A percentile compares a stretch with the other conserved stretches of the same genome.
These are phyloP conservation scores for Pandion haliaetus DNA, from an alignment of 2,113 vertebrate genomes.

Conservation along the genomic window DNA sequence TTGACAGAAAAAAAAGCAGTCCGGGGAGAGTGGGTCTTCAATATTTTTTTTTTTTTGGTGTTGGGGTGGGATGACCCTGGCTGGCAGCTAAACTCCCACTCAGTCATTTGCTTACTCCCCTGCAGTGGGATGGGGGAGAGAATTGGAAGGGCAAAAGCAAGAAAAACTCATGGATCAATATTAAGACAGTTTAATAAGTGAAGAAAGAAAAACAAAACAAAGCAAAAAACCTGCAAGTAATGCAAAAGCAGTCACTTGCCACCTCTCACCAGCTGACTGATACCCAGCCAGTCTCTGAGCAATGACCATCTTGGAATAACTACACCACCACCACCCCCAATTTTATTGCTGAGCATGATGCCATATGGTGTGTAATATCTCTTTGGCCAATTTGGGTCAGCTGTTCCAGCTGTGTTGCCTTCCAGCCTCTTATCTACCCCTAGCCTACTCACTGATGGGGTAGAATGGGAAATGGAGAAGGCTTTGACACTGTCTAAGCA, in stretches of 20 bases:
- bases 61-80: neutral
- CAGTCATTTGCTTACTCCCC: neutral
- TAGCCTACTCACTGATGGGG: neutral
- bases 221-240: neutral
- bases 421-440: neutral
- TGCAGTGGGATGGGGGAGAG: neutral
- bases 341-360: neutral
- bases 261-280: neutral
- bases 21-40: neutral
- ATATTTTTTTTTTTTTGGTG: too few species aligned
- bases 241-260: neutral
- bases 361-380: neutral
- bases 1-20: neutral
- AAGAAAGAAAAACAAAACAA: neutral
- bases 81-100: neutral
- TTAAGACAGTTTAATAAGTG: neutral
- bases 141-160: neutral
- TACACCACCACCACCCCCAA: rapidly evolving
- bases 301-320: neutral
- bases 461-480: neutral
- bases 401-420: neutral
- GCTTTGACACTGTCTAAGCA: neutral
- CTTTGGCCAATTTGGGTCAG: neutral
- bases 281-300: neutral
- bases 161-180: neutral